These are phyloP conservation scores for Pelusios castaneus DNA, from an alignment of 2,113 vertebrate species.

Conservation along the genomic window DNA sequence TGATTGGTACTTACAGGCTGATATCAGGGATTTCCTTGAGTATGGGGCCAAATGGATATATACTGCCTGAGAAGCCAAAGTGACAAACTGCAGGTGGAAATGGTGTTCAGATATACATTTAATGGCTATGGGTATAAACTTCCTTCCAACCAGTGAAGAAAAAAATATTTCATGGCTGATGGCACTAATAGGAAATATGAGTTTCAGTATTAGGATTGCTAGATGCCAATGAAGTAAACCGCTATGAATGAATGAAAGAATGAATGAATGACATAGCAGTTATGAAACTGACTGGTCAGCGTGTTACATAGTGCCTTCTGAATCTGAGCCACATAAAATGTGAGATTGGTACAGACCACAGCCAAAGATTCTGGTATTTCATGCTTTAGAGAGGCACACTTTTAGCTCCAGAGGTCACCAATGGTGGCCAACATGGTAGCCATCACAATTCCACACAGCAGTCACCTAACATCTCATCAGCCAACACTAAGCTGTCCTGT, in stretches of 20 bases:
- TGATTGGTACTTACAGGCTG: slow-evolving; percentile 59
- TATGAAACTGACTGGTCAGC: not conserved
- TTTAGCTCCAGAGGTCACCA: not conserved
- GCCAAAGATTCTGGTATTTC: not conserved
- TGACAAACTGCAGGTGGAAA: slow-evolving; percentile 70
- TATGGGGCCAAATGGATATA: slow-evolving; percentile 68
- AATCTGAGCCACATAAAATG: not conserved
- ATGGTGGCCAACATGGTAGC: not conserved
- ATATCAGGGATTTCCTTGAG: slow-evolving; percentile 71
- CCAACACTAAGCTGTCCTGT: too few species aligned
- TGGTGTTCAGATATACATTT: slow-evolving; percentile 75
- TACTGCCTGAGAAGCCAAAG: slow-evolving; percentile 58
- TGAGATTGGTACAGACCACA: not conserved
- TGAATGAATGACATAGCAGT: too few species aligned
- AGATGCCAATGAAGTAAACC: slow-evolving; percentile 10
- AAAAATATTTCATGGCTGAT: slow-evolving; percentile 1
- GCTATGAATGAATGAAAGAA: not conserved
- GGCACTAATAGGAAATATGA: slow-evolving; percentile 42
- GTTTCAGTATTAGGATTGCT: slow-evolving; percentile 7
- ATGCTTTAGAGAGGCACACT: not conserved
- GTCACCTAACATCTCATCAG: too few species aligned
- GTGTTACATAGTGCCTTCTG: not conserved
- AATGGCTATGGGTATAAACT: slow-evolving; percentile 63
- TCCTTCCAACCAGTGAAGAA: slow-evolving; percentile 38
- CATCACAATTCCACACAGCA: not conserved